Conservation (phyloP, 2,797 vertebrate species). For the Spinibarbus caldwelli region DNA sequence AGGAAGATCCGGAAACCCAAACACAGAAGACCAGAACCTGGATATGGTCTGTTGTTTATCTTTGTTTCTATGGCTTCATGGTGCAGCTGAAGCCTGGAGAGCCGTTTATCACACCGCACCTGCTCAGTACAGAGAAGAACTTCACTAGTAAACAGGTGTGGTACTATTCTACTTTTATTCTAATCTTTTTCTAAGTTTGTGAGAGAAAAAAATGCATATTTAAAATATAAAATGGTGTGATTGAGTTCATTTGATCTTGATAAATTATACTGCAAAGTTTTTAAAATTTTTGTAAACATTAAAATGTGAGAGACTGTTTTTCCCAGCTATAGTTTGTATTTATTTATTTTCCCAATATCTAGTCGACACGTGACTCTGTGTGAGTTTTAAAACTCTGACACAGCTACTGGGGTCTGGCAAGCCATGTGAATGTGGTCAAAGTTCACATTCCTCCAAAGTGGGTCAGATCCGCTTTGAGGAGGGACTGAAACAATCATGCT, state of each 20-base stretch:
- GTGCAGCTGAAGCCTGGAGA: slow-evolving; percentile 89
- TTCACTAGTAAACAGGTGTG: slow-evolving; percentile 86
- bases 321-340: no score
- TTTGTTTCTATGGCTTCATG: slow-evolving; percentile 96
- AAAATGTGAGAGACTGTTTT: no score
- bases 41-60: slow-evolving; percentile 83
- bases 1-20: slow-evolving; percentile 20
- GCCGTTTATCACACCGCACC: slow-evolving; percentile 91
- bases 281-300: no score
- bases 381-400: no score
- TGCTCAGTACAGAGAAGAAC: slow-evolving; percentile 84
- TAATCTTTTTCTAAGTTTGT: not conserved
- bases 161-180: not conserved
- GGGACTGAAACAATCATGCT: not conserved
- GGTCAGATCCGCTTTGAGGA: slow-evolving; percentile 47
- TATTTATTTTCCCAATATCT: no score
- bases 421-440: no score
- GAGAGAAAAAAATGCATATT: no score
- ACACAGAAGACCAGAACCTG: slow-evolving; percentile 64
- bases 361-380: no score
- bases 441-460: slow-evolving; percentile 73
- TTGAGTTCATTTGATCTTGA: no score
- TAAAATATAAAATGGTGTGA: no score
- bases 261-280: no score
- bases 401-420: no score